A percentile compares a stretch with the other conserved stretches of the same genome.
Evolutionary conservation across 2,888 invertebrate genomes (phyloP).

Genomic region (Sphaeridia pumilis): DNA sequence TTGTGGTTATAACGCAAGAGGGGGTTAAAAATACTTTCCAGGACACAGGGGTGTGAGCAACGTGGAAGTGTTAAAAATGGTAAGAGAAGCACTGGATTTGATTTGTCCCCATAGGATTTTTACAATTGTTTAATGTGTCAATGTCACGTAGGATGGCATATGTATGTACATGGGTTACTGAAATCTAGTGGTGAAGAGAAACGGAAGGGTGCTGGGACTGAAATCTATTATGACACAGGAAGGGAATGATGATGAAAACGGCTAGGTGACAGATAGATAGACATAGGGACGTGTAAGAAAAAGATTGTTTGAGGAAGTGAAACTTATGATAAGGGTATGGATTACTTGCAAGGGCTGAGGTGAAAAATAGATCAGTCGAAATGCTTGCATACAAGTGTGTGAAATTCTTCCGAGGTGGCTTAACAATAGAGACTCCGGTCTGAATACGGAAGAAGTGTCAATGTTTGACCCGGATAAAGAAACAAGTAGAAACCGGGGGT

Average conservation of each 20-base stretch:
- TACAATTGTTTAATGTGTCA: no score
- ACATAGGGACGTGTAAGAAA: not conserved
- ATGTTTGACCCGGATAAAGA: not conserved
- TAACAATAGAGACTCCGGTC: not conserved
- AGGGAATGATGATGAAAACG: not conserved
- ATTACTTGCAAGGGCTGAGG: not conserved
- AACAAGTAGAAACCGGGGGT: no score
- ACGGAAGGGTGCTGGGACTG: not conserved
- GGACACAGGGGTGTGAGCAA: no score
- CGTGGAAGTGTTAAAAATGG: no score
- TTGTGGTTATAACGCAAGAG: no score
- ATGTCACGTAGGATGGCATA: no score
- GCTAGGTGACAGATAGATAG: not conserved
- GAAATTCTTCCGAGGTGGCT: not conserved
- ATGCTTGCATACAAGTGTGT: not conserved
- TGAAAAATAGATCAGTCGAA: not conserved
- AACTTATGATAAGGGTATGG: not conserved
- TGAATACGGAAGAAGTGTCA: not conserved
- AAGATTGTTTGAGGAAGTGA: conserved; percentile 6
- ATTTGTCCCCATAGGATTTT: no score
- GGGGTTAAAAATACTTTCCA: no score
- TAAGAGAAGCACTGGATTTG: no score
- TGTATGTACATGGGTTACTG: no score
- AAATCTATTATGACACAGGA: no score
- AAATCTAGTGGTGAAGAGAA: not conserved